phyloP scores from a whole-genome alignment of 2,888 invertebrate genomes.

The Melanchra persicariae region DNA sequence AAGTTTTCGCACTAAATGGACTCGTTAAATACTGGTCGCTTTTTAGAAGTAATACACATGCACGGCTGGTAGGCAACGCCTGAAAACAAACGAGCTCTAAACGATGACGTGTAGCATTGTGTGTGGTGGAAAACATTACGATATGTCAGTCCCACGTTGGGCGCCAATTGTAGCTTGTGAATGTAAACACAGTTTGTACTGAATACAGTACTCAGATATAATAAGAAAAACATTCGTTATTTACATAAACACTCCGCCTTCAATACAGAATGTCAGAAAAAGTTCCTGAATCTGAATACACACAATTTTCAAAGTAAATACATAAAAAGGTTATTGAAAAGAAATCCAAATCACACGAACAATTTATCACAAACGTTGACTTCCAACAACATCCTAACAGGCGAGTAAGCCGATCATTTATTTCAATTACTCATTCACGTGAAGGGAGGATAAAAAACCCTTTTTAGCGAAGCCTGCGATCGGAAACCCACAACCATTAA shows the following conservation, averaged over 20 bases:
- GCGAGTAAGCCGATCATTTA: constrained; percentile 65
- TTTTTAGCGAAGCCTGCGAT: constrained; percentile 59
- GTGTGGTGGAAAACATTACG: background rate
- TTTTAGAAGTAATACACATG: constrained; percentile 14
- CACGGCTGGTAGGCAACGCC: constrained; percentile 10
- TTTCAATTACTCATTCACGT: constrained; percentile 69
- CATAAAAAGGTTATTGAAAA: constrained; percentile 46
- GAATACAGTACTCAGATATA: background rate
- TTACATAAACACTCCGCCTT: background rate
- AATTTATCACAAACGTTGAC: constrained; percentile 66
- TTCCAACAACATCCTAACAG: constrained; percentile 55
- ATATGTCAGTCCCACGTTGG: constrained; percentile 15
- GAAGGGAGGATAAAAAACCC: constrained; percentile 65
- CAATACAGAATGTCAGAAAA: constrained; percentile 24
- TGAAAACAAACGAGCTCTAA: constrained; percentile 26
- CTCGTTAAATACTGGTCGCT: constrained; percentile 15
- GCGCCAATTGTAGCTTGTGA: constrained; percentile 23
- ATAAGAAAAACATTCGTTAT: constrained; percentile 19
- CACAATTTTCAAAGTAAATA: constrained; percentile 37
- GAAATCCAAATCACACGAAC: constrained; percentile 55
- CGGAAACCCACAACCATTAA: constrained; percentile 67
- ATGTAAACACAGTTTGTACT: background rate
- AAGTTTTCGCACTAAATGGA: constrained; percentile 10
- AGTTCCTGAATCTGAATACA: constrained; percentile 33
- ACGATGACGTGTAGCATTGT: constrained; percentile 14